Evolutionary conservation across 2,113 vertebrate genomes (phyloP), one percentile per base, ranked within the genome.

Genomic region (Stegostoma tigrinum): DNA sequence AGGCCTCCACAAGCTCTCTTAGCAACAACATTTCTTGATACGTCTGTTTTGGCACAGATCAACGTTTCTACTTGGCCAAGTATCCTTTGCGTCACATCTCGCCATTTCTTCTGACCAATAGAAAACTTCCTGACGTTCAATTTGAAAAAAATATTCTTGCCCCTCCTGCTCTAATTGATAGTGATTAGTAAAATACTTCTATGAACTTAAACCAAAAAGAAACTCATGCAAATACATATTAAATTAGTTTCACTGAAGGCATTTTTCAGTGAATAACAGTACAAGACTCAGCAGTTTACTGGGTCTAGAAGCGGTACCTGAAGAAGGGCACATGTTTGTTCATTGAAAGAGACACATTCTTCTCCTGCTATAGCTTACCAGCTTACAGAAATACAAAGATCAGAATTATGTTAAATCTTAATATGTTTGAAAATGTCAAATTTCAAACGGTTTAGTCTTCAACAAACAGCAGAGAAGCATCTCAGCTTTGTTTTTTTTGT

Each of bases 21-120:
- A 97, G 97, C 97, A 97, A 96, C 96, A 96, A 97, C 95, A 97
- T 96, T 96, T 96, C 97, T 97, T 97, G 97, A 97, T 97, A 96
- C 96, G 96, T 97, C 96, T 96, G 97, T 97, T 96, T 96, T 97
- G 97, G 97, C 97, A 97, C 95, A 96, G 98, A 97, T 97, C 97
- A 97, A 96, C 97, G 96, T 97, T 98, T 98, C 97, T 97, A 97
- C 96, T 97, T 97, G 97, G 97, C 97, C 97, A 97, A 98, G 96
- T 97, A 97, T 97, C 98, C 98, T 98, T 97, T 97, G 98, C 98
- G 98, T 99, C 98, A 99, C 98, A 98, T 99, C 99, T 98, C 98
- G 98, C 98, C 98, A 99, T 98, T 97, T 97, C 97, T 97, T 97
- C 97, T 97, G 97, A 97, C 98, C 98, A 99, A 99, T 98, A 97